phyloP scores from a whole-genome alignment of 2,888 invertebrate genomes.

The Celastrina argiolus region DNA sequence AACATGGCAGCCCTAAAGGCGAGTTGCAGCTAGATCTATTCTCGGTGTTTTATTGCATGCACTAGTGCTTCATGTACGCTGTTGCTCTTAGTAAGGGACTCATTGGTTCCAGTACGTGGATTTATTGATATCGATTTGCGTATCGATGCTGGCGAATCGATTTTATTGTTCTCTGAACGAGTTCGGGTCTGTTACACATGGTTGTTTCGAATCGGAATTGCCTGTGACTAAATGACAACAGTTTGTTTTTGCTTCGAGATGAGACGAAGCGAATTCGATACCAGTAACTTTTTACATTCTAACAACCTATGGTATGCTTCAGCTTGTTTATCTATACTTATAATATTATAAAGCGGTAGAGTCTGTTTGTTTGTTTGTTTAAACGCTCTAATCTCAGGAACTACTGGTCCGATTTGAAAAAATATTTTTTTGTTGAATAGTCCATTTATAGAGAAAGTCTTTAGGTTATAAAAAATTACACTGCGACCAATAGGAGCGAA shows the following conservation, averaged over 20 bases:
- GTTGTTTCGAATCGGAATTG: not conserved
- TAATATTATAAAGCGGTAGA: too few species aligned
- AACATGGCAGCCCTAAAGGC: slow-evolving; percentile 11
- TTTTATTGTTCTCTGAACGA: slow-evolving; percentile 13
- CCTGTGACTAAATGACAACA: not conserved
- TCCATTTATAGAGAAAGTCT: too few species aligned
- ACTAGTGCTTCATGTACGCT: slow-evolving; percentile 25
- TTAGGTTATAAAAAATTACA: too few species aligned
- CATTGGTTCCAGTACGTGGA: slow-evolving; percentile 24
- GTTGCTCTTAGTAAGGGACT: slow-evolving; percentile 31
- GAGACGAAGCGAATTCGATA: too few species aligned
- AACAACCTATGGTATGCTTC: too few species aligned
- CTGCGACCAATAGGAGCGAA: too few species aligned
- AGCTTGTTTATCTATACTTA: too few species aligned
- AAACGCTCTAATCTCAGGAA: too few species aligned
- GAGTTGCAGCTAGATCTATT: slow-evolving; percentile 30
- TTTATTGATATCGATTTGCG: slow-evolving; percentile 25
- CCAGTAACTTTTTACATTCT: too few species aligned
- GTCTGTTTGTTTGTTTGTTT: too few species aligned
- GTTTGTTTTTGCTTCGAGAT: not conserved
- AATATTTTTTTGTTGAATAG: too few species aligned
- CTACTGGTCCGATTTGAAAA: too few species aligned
- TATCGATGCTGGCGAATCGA: slow-evolving; percentile 11
- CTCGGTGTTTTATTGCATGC: slow-evolving; percentile 30
- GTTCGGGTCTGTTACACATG: not conserved